Conservation (phyloP, 2,113 vertebrate genomes). For the Phalacrocorax aristotelis region DNA sequence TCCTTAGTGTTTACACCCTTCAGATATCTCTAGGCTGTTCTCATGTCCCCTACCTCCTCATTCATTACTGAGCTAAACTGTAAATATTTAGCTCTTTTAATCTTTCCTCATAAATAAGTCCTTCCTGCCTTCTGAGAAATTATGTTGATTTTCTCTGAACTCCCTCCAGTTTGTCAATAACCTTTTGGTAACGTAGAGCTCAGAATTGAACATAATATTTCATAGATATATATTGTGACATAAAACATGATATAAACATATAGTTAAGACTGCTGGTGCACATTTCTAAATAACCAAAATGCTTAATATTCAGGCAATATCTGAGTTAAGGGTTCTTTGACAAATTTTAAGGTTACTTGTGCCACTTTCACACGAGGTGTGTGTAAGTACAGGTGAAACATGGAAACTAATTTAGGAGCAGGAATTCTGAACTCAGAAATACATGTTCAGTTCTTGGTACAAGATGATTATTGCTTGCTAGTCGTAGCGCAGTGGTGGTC, state of each 20-base stretch:
- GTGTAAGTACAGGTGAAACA: not conserved
- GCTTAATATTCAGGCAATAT: not conserved
- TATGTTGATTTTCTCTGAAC: conserved; percentile 43
- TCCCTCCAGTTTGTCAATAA: conserved; percentile 57
- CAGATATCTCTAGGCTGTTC: conserved; percentile 33
- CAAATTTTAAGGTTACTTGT: not conserved
- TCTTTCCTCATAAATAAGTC: conserved; percentile 55
- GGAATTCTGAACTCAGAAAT: not conserved
- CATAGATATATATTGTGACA: not conserved
- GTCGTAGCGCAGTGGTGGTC: not conserved
- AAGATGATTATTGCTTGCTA: not conserved
- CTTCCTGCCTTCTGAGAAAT: conserved; percentile 60
- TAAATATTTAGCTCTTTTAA: conserved; percentile 62
- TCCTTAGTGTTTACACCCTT: conserved; percentile 38
- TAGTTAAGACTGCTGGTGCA: not conserved
- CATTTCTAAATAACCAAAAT: not conserved
- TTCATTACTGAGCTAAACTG: conserved; percentile 42
- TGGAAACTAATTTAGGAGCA: not conserved
- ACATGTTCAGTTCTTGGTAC: not conserved
- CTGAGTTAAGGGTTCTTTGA: not conserved
- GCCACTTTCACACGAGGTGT: not conserved
- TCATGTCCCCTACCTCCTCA: conserved; percentile 49
- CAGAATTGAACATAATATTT: not conserved
- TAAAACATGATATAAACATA: not conserved
- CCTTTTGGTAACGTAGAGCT: not conserved